Conservation (phyloP, 2,888 invertebrate genomes). For the Drosophila macrothrix region DNA sequence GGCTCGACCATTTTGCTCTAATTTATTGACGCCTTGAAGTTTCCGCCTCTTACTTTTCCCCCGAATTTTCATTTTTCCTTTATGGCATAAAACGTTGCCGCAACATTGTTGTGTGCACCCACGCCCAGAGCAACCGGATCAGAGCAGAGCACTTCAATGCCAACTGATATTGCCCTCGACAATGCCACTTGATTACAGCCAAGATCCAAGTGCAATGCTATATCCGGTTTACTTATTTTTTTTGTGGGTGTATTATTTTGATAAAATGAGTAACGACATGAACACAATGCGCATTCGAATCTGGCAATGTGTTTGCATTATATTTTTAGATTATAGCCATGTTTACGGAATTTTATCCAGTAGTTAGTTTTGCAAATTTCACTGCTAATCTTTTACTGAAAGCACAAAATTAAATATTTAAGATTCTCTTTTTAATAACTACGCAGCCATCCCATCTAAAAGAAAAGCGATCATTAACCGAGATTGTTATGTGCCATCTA, state of each 20-base stretch:
- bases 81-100: conserved; percentile 10
- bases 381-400: neutral
- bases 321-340: neutral
- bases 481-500: conserved; percentile 50
- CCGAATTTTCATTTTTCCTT: neutral
- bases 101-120: conserved; percentile 50
- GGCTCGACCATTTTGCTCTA: conserved; percentile 63
- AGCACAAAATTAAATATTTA: conserved; percentile 1
- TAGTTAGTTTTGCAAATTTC: neutral
- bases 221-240: neutral
- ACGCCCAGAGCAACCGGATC: conserved; percentile 33
- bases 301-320: neutral
- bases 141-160: conserved; percentile 32
- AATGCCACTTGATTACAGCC: conserved; percentile 67
- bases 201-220: conserved; percentile 39
- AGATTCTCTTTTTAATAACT: neutral
- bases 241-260: conserved; percentile 38
- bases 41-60: conserved; percentile 48
- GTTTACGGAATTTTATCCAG: conserved; percentile 16
- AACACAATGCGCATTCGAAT: conserved; percentile 16
- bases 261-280: conserved; percentile 34
- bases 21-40: conserved; percentile 68
- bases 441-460: conserved; percentile 2
- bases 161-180: conserved; percentile 45
- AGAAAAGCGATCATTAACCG: conserved; percentile 37